Evolutionary conservation across 1,140 invertebrate genomes (phyloP).

Genomic region (Microplitis mediator): DNA sequence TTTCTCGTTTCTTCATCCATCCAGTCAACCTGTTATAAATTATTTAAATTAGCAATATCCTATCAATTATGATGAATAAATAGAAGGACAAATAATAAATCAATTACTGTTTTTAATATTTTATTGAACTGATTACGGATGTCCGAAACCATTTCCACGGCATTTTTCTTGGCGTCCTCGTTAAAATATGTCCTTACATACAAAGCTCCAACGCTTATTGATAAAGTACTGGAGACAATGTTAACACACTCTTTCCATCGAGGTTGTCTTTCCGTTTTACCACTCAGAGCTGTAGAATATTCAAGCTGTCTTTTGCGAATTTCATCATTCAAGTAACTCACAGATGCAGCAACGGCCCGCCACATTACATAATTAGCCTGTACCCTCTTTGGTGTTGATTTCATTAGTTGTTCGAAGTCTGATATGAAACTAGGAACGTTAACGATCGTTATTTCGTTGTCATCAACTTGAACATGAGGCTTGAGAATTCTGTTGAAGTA

Average conservation of each 20-base stretch:
- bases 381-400: constrained; percentile 65
- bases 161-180: constrained; percentile 59
- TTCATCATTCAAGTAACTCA: constrained; percentile 77
- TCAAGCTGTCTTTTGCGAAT: constrained; percentile 74
- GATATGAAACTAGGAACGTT: constrained; percentile 68
- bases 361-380: constrained; percentile 84
- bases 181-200: constrained; percentile 67
- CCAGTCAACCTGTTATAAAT: constrained; percentile 75
- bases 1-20: constrained; percentile 83
- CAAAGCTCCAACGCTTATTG: constrained; percentile 70
- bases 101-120: constrained; percentile 43
- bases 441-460: constrained; percentile 75
- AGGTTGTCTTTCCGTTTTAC: constrained; percentile 75
- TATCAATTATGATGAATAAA: neutral
- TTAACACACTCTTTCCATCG: constrained; percentile 88
- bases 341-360: constrained; percentile 74
- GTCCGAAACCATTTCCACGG: constrained; percentile 81
- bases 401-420: constrained; percentile 63
- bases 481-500: constrained; percentile 82
- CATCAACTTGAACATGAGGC: constrained; percentile 64
- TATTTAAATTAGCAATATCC: neutral
- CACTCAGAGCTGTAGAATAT: constrained; percentile 76
- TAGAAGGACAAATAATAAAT: neutral
- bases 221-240: constrained; percentile 73
- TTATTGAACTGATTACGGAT: constrained; percentile 70